Evolutionary conservation across 2,113 vertebrate species (phyloP).

Genomic region (Poeciliopsis turrubarensis): DNA sequence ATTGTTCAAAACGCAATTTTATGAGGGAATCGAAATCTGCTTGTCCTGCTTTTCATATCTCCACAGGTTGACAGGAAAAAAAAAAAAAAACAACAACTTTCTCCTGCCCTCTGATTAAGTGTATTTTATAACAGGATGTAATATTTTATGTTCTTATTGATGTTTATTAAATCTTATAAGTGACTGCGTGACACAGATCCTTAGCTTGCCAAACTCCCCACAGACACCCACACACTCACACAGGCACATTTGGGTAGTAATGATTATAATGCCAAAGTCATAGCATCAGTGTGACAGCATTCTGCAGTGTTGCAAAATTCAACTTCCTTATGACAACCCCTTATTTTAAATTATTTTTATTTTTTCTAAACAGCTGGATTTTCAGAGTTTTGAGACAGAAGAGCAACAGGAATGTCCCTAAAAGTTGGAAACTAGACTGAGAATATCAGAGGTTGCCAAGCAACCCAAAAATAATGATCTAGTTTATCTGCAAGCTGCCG

Average conservation of each 20-base stretch:
- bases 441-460: not conserved
- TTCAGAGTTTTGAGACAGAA: not conserved
- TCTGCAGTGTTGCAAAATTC: no score
- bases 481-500: no score
- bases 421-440: not conserved
- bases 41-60: not conserved
- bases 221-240: not conserved
- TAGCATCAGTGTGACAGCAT: no score
- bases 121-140: not conserved
- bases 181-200: no score
- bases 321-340: no score
- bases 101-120: not conserved
- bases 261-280: not conserved
- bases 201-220: no score
- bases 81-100: not conserved
- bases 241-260: not conserved
- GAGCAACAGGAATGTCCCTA: not conserved
- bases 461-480: no score
- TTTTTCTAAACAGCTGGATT: not conserved
- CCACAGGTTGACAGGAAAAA: not conserved
- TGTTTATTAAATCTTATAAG: no score
- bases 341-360: no score
- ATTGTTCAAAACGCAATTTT: not conserved
- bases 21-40: not conserved
- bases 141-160: not conserved